Percentiles rank a stretch among this genome's conserved stretches.
Evolutionary conservation across 2,888 invertebrate species (phyloP).

Genomic region (Beris morrisii): DNA sequence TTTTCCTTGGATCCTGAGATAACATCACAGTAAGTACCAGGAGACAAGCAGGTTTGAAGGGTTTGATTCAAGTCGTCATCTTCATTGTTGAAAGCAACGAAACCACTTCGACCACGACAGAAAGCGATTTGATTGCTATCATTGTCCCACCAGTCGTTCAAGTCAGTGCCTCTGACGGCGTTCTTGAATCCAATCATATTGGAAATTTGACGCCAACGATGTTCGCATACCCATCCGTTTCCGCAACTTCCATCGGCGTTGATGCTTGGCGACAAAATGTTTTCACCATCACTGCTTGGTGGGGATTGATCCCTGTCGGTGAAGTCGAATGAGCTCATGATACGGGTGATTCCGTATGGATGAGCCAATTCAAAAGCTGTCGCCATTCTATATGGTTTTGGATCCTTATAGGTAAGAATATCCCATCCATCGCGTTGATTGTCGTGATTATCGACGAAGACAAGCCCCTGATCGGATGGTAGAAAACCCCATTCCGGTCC

Average conservation of each 20-base stretch:
- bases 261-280: constrained; percentile 68
- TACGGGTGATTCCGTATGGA: constrained; percentile 74
- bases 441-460: constrained; percentile 90
- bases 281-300: constrained; percentile 64
- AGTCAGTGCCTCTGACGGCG: constrained; percentile 61
- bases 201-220: constrained; percentile 80
- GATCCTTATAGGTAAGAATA: constrained; percentile 68
- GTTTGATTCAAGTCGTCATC: constrained; percentile 61
- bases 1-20: constrained; percentile 69
- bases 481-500: constrained; percentile 70
- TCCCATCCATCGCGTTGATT: constrained; percentile 79
- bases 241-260: constrained; percentile 67
- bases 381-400: constrained; percentile 74
- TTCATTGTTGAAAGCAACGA: constrained; percentile 76
- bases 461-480: constrained; percentile 63
- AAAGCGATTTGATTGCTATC: constrained; percentile 82
- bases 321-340: constrained; percentile 87
- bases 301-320: constrained; percentile 65
- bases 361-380: constrained; percentile 86
- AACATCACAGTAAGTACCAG: constrained; percentile 82
- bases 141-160: constrained; percentile 80
- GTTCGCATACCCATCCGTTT: constrained; percentile 81
- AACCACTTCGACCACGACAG: constrained; percentile 73
- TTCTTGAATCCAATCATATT: constrained; percentile 80
- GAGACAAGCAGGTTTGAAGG: constrained; percentile 67